Evolutionary conservation across 1,140 invertebrate genomes (phyloP).

Genomic region (Acyrthosiphon pisum): DNA sequence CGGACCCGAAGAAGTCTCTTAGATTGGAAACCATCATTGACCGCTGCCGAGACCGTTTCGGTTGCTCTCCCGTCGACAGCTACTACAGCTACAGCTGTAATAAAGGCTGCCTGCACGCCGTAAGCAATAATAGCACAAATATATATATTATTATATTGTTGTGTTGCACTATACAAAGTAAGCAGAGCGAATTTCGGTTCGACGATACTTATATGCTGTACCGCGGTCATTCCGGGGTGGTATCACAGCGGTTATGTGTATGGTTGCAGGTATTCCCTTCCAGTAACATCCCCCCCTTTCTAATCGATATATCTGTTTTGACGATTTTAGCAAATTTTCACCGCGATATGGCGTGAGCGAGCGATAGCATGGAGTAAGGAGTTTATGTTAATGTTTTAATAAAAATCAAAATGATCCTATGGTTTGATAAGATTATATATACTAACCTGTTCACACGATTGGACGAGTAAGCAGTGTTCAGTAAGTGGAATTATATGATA

Average conservation of each 20-base stretch:
- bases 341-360: no score
- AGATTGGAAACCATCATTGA: constrained; percentile 35
- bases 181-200: background rate
- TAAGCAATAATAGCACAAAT: background rate
- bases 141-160: background rate
- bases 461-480: no score
- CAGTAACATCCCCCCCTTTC: background rate
- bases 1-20: constrained; percentile 5
- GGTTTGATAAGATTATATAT: no score
- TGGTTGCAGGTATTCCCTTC: background rate
- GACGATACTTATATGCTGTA: background rate
- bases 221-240: background rate
- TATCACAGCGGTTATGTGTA: background rate
- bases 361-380: no score
- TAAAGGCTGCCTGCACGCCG: background rate
- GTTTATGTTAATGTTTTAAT: no score
- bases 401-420: no score
- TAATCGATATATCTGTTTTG: background rate
- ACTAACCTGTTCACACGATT: no score
- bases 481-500: no score
- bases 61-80: background rate
- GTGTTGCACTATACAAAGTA: background rate
- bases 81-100: background rate
- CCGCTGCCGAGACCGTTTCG: background rate
- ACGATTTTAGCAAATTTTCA: background rate